A percentile compares a stretch with the other conserved stretches of the same genome.
Evolutionary conservation across 1,140 invertebrate genomes (phyloP).

Genomic region (Heliconius melpomene): DNA sequence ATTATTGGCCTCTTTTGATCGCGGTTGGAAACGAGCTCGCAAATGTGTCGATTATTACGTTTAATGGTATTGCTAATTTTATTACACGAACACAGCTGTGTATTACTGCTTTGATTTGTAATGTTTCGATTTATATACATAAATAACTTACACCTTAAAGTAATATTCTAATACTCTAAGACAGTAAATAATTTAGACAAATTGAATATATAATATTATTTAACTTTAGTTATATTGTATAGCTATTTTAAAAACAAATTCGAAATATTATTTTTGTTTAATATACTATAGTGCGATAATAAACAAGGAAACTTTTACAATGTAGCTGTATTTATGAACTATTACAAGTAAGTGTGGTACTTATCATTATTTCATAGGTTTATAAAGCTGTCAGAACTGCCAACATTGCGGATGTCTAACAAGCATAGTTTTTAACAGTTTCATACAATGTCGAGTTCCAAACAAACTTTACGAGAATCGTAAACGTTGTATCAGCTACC

Average conservation of each 20-base stretch:
- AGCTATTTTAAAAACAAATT: no score
- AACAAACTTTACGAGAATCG: constrained; percentile 51
- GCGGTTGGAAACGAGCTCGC: constrained; percentile 49
- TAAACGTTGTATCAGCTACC: constrained; percentile 57
- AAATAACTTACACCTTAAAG: background rate
- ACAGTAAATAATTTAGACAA: background rate
- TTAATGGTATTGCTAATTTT: constrained; percentile 49
- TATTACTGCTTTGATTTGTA: constrained; percentile 21
- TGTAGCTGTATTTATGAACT: background rate
- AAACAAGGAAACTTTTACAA: background rate
- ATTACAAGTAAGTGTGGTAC: background rate
- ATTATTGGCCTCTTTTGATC: constrained; percentile 43
- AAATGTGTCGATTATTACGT: constrained; percentile 53
- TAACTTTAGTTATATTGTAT: no score
- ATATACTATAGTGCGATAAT: background rate
- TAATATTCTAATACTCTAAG: background rate
- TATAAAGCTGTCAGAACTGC: background rate
- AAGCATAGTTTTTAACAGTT: background rate
- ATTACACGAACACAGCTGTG: constrained; percentile 41
- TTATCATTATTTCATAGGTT: background rate
- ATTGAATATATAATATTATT: no score
- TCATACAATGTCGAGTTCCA: constrained; percentile 32
- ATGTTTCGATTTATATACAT: background rate
- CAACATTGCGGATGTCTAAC: background rate
- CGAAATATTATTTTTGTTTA: background rate